Evolutionary conservation across 1,140 invertebrate genomes (phyloP), one percentile per base, ranked within the genome.

Genomic region (Carposina sasakii): DNA sequence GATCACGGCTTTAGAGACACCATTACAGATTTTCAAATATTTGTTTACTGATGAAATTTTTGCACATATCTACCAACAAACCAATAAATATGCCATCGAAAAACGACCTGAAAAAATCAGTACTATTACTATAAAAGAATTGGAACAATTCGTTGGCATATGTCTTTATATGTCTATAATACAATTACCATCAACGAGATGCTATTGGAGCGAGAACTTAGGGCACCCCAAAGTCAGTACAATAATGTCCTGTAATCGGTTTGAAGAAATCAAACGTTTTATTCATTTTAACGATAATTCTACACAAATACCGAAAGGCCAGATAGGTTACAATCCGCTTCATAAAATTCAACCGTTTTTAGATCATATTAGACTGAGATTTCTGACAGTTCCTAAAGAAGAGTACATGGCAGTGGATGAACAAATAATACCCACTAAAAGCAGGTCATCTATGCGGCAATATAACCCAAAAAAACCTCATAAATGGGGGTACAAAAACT

Each of bases 401-500:
- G 63, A 76, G 45, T 60, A 52, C 51, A 39, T 68, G 21, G 63
- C 74, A 2, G 53, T 71, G 15, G 71, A 79, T 54, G 66, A 74
- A 44, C 72, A 64, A 55, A 71, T 71, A 21, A 62, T 71, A 19
- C 58, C 62, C 24, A 69, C 66, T 33, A 70, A 70, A 43, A 3
- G 6, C 16, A 19, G 48, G 1, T 39, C 22, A 12, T 22, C 36
- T 36, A 12, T 67, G 47, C 52, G 57, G 57, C 48, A 63, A 40
- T 71, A 73, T 55, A 65, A 74, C 28, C 59, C 62, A 37, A 62
- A 48, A 34, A 75, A 67, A 59, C 63, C 61, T 31, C 64, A 75
- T 48, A 78, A 49, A 17, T 69, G 71, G 67, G 63, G 71, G 5
- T 54, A 54, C 22, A 50, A 44, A 43, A 48, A 42, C 22, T 31